A percentile compares a stretch with the other conserved stretches of the same genome.
Conservation (phyloP, 2,113 vertebrate species). For the Sigmodon hispidus region DNA sequence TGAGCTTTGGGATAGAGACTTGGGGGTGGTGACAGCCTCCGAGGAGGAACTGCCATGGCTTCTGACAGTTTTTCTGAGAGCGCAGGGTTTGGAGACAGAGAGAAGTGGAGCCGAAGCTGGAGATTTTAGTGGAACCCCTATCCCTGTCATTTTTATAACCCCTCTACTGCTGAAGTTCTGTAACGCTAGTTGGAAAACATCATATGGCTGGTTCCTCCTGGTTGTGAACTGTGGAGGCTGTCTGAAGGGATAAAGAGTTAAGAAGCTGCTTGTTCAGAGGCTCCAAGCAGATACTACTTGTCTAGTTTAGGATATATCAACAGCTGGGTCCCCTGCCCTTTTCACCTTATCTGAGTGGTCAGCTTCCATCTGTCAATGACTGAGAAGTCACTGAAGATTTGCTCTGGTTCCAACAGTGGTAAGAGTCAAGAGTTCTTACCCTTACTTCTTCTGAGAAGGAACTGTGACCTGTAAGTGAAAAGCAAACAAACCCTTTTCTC, state of each 20-base stretch:
- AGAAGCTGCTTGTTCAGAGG: background rate
- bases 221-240: background rate
- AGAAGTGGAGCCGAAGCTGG: too few relatives aligned
- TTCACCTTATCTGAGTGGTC: background rate
- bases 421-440: background rate
- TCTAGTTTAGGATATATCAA: background rate
- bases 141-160: background rate
- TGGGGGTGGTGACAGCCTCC: too few relatives aligned
- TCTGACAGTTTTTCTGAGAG: too few relatives aligned
- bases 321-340: background rate
- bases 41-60: too few relatives aligned
- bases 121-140: too few relatives aligned
- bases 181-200: background rate
- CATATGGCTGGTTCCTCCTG: background rate
- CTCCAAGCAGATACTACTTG: background rate
- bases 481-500: background rate
- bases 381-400: background rate
- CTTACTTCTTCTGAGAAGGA: background rate
- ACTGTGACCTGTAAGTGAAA: background rate
- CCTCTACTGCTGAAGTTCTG: background rate
- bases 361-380: background rate
- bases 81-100: too few relatives aligned
- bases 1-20: too few relatives aligned
- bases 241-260: background rate
- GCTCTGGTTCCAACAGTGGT: background rate